A percentile compares a stretch with the other conserved stretches of the same genome.
phyloP scores from a whole-genome alignment of 2,888 invertebrate genomes.

The Strigamia transsilvanica region DNA sequence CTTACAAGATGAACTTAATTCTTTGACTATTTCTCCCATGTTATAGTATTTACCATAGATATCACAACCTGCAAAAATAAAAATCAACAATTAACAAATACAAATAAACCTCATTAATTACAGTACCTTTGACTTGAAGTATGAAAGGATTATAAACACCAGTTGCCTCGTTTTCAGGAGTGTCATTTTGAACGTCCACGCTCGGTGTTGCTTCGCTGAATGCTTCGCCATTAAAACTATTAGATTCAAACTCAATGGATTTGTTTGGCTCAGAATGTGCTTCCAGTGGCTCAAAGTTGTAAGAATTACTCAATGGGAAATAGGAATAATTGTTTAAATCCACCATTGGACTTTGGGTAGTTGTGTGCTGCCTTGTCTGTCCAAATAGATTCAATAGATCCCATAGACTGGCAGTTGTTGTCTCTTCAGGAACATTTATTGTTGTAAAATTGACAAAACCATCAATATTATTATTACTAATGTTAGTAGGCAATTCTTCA shows the following conservation, averaged over 20 bases:
- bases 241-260: not conserved
- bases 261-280: not conserved
- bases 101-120: not conserved
- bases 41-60: conserved; percentile 48
- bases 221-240: not conserved
- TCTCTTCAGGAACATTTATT: not conserved
- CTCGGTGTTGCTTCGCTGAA: not conserved
- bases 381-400: conserved; percentile 2
- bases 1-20: conserved; percentile 42
- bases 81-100: not conserved
- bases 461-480: not conserved
- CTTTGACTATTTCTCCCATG: conserved; percentile 31
- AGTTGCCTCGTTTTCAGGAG: not conserved
- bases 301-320: not conserved
- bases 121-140: conserved; percentile 1
- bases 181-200: not conserved
- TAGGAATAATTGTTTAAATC: not conserved
- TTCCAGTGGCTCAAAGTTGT: not conserved
- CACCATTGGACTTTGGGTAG: not conserved
- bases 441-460: not conserved
- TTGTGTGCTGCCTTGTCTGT: not conserved
- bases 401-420: not conserved
- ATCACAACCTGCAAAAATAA: conserved; percentile 48
- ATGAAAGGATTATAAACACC: conserved; percentile 22
- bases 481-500: not conserved